Conservation (phyloP, 2,888 invertebrate genomes). For the Cephus runcator region DNA sequence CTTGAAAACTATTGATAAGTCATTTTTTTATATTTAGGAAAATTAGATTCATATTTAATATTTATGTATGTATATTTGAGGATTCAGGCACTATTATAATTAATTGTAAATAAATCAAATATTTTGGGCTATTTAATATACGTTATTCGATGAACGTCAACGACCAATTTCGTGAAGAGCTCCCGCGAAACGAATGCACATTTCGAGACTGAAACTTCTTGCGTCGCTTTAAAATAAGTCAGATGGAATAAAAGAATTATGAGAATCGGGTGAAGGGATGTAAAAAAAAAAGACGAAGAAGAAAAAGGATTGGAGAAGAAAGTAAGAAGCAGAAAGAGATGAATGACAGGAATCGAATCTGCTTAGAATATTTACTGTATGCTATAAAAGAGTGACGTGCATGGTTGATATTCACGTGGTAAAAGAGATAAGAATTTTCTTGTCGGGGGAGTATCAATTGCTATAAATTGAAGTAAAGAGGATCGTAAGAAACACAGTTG, state of each 20-base stretch:
- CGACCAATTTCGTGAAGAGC: not conserved
- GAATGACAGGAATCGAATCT: not conserved
- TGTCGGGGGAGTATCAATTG: conserved; percentile 24
- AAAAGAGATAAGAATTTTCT: not conserved
- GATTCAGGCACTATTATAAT: not conserved
- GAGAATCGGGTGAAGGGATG: not conserved
- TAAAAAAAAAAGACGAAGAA: not conserved
- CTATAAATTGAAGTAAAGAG: conserved; percentile 47
- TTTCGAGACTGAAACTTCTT: not conserved
- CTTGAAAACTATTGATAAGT: not conserved
- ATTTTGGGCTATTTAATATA: not conserved
- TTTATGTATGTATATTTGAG: not conserved
- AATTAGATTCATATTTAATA: not conserved
- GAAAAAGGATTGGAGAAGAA: not conserved
- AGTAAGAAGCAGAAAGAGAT: not conserved
- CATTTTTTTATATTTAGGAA: not conserved
- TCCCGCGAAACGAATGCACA: not conserved
- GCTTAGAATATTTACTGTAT: not conserved
- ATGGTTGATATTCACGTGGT: not conserved
- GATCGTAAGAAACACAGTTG: conserved; percentile 15
- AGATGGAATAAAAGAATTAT: not conserved
- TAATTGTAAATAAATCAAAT: not conserved
- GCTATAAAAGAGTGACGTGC: not conserved
- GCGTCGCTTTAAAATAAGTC: not conserved
- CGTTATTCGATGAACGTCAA: not conserved